Evolutionary conservation across 2,888 invertebrate species (phyloP), one percentile per base, ranked within the genome.

Genomic region (Melanostoma mellinum): DNA sequence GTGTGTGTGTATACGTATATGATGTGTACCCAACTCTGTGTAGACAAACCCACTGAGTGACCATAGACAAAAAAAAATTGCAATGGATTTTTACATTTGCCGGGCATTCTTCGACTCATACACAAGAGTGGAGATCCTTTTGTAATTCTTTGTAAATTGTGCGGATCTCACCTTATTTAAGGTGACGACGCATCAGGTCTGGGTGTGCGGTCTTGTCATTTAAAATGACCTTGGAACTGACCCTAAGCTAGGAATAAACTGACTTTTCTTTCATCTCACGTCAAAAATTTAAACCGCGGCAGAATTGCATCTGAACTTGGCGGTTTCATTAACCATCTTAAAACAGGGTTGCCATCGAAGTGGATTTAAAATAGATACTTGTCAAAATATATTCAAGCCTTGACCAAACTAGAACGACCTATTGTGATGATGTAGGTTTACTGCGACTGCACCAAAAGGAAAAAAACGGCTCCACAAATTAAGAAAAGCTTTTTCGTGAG

Each of bases 141-240:
- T 20, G 44, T 46, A 10, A 10, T 42, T 42, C 42, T 42, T 20
- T 20, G 20, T 20, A 20, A 20, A 20, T 20, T 20, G 20, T 20
- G 20, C 20, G 20, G 20, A 20, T 20, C 20, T 20, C 20, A 20
- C 20, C 20, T 20, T 20, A 35, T 58, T 71, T 48, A 32, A 10
- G 69, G 56, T 48, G 55, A 68, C 48, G 33, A 68, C 46, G 36
- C 68, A 35, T 32, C 10, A 30, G n/a, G 30, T 32, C 4, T 48
- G 56, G 33, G 35, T 6, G 44, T 9, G 32, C 58, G 40, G 50
- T 52, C 20, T 55, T 63, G 38, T 44, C 55, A 74, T 48, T 50
- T 65, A 36, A 4, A 38, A 53, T 76, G 76, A 76, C 76, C 76
- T 76, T 76, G 76, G 40, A 48, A 48, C 48, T 76, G 76, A 76